A percentile compares a stretch with the other conserved stretches of the same genome.
Evolutionary conservation across 1,140 invertebrate genomes (phyloP).

Genomic region (Drosophila insularis): DNA sequence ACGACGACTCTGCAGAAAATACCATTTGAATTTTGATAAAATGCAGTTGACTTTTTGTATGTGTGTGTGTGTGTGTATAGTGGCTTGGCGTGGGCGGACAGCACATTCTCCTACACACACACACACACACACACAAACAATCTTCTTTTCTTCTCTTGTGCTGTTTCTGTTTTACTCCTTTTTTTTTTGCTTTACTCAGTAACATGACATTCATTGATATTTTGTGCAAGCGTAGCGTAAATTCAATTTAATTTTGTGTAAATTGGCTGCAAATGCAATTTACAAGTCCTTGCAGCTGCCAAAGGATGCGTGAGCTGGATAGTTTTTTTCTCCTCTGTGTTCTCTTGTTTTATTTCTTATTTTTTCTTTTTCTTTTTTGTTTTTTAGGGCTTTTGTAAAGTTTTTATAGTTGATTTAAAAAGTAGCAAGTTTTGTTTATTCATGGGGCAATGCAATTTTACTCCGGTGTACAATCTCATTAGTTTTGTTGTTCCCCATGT

Average conservation of each 20-base stretch:
- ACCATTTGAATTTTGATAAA: conserved; percentile 80
- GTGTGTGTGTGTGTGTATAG: not conserved
- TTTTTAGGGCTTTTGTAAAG: not conserved
- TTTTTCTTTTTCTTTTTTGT: no score
- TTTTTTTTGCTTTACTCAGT: conserved; percentile 32
- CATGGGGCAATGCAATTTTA: no score
- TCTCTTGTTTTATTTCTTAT: not conserved
- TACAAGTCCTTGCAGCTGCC: conserved; percentile 62
- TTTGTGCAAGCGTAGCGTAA: conserved; percentile 76
- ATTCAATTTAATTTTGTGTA: conserved; percentile 78
- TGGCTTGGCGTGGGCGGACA: conserved; percentile 6
- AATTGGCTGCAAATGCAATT: conserved; percentile 77
- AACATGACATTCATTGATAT: conserved; percentile 72
- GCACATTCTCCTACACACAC: conserved; percentile 10
- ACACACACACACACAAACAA: not conserved
- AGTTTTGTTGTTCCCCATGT: no score
- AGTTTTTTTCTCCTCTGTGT: not conserved
- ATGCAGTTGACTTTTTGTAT: conserved; percentile 69
- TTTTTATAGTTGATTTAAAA: no score
- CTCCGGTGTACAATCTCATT: no score
- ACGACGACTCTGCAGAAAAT: conserved; percentile 48
- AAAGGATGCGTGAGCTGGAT: conserved; percentile 48
- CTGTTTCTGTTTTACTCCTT: conserved; percentile 13
- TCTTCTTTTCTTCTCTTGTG: conserved; percentile 17
- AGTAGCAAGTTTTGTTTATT: no score